phyloP scores from a whole-genome alignment of 2,797 vertebrate genomes.

The Lepidocolaptes lacrymiger region DNA sequence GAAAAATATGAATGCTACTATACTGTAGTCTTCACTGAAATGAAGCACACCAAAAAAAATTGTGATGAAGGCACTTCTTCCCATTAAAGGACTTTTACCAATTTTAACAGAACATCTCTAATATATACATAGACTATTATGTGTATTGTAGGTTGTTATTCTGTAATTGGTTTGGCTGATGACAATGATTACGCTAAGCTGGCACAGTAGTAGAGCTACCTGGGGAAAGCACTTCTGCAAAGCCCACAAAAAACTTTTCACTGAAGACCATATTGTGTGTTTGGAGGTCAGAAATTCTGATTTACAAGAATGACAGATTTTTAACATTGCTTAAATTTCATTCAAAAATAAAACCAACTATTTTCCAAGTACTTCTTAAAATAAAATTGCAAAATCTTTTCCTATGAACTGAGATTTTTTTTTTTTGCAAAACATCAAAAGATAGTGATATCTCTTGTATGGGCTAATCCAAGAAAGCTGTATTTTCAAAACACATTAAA shows the following conservation, averaged over 20 bases:
- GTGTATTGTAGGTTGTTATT: not conserved
- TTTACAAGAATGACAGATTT: not conserved
- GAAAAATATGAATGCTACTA: constrained; percentile 25
- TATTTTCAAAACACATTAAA: not conserved
- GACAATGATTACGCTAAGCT: constrained; percentile 33
- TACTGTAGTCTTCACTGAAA: constrained; percentile 26
- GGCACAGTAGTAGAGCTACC: not conserved
- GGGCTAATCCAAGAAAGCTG: not conserved
- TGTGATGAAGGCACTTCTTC: not conserved
- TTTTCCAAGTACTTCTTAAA: not conserved
- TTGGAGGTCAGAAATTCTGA: not conserved
- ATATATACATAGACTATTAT: not conserved
- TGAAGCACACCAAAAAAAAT: not conserved
- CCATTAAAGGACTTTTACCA: constrained; percentile 5
- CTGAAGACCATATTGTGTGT: not conserved
- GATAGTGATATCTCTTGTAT: not conserved
- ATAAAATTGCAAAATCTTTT: not conserved
- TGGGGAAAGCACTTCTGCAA: not conserved
- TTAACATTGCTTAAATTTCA: not conserved
- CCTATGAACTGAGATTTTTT: not conserved
- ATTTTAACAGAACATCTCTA: constrained; percentile 30
- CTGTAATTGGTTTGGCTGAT: constrained; percentile 35
- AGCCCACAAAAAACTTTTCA: not conserved
- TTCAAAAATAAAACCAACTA: not conserved
- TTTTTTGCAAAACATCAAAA: not conserved